Conservation (phyloP, 2,113 vertebrate species). For the Neotragus pygmaeus region DNA sequence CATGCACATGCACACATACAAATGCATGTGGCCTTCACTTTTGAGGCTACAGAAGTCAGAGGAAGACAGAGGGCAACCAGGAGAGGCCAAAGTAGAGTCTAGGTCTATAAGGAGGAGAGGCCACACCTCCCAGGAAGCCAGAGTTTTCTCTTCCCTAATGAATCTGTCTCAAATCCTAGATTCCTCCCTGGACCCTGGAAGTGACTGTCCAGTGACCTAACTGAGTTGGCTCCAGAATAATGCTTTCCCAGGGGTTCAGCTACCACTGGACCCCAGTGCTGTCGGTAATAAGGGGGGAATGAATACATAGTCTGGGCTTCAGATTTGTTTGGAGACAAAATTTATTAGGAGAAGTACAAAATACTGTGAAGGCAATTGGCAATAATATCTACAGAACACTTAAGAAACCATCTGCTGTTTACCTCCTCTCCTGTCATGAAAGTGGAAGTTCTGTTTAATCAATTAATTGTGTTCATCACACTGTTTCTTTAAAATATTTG, state of each 20-base stretch:
- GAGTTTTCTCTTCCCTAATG: neutral
- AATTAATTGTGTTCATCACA: neutral
- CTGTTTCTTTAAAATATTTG: neutral
- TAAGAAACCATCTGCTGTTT: neutral
- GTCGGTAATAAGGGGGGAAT: neutral
- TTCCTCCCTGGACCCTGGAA: neutral
- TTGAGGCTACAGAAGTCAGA: neutral
- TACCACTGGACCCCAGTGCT: neutral
- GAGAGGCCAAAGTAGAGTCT: neutral
- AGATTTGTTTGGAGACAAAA: neutral
- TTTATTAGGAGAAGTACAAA: neutral
- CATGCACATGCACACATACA: accelerated
- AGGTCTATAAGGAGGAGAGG: neutral
- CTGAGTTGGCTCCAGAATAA: neutral
- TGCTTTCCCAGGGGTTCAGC: neutral
- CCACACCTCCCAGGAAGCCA: neutral
- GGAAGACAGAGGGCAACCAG: neutral
- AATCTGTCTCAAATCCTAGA: neutral
- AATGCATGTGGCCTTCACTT: neutral
- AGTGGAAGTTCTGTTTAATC: neutral
- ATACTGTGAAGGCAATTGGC: neutral
- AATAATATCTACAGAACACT: neutral
- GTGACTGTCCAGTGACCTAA: neutral
- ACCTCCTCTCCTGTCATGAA: neutral
- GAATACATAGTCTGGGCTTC: neutral